Evolutionary conservation across 2,113 vertebrate genomes (phyloP), one percentile per base, ranked within the genome.

Genomic region (Calypte anna): DNA sequence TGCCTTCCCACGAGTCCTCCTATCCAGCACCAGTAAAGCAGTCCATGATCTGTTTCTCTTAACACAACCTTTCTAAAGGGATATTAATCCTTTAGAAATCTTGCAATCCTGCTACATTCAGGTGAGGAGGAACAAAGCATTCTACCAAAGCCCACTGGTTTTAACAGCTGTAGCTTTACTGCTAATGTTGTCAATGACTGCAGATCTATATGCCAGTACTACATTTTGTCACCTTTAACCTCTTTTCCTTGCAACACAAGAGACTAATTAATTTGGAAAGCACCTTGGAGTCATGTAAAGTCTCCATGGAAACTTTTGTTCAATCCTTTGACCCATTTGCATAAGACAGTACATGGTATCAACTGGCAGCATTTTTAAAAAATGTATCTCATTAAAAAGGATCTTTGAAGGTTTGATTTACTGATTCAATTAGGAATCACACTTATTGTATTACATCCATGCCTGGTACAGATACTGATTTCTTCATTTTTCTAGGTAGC

Each of bases 251-350:
- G 40, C 61, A 81, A 75, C 36, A 62, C 8, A 80, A 48, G 36
- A 73, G 18, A 69, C 72, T 9, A 86, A 92, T 72, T 76, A 72
- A 86, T 86, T 86, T 86, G 61, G 67, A 95, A 90, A 81, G 31
- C 57, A 86, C 31, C 36, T 59, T 70, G 43, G 57, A 83, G 14
- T 62, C 51, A 38, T 8, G 62, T 5, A 20, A 79, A 80, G 21
- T 82, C 69, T 86, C 69, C 74, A 92, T 36, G 33, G 83, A 92
- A 94, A 87, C 66, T 96, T 88, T 51, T 72, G 33, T 78, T 74
- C 54, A 62, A 25, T 70, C 15, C 24, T 91, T 77, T 88, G 54
- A 85, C 27, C 58, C 31, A 28, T 51, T 94, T 81, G 58, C 1
- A 0, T 74, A 70, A 70, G 24, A 62, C 20, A 82, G 33, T 46